A percentile compares a stretch with the other conserved stretches of the same genome.
phyloP scores from a whole-genome alignment of 2,113 vertebrate species.

The Pituophis catenifer region DNA sequence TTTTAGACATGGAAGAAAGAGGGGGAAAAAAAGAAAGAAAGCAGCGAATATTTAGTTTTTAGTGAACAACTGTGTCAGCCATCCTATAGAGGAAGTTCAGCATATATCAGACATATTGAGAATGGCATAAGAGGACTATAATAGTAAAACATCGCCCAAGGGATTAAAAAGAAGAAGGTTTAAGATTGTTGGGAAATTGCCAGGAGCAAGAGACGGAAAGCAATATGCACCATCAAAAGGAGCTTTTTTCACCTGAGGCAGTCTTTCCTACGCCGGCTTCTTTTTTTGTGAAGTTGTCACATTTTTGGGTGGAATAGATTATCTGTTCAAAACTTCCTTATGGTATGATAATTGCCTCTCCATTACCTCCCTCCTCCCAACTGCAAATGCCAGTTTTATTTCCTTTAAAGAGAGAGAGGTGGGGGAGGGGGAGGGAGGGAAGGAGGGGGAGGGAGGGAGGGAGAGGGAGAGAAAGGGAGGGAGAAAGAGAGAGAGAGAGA shows the following conservation, averaged over 20 bases:
- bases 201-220: slow-evolving; percentile 39
- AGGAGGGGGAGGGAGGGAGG: too few relatives aligned
- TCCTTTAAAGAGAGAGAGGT: not conserved
- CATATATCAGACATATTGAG: not conserved
- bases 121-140: not conserved
- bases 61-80: not conserved
- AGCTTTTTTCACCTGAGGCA: slow-evolving; percentile 37
- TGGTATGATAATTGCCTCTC: not conserved
- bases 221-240: slow-evolving; percentile 54
- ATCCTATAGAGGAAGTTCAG: not conserved
- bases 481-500: too few relatives aligned
- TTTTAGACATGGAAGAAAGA: not conserved
- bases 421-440: not conserved
- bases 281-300: not conserved
- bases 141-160: slow-evolving; percentile 39
- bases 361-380: not conserved
- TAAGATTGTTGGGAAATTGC: not conserved
- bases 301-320: not conserved
- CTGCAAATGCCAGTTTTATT: not conserved
- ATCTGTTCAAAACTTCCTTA: accelerated
- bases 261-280: slow-evolving; percentile 4
- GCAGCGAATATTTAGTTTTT: not conserved
- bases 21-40: not conserved
- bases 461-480: not conserved
- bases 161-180: slow-evolving; percentile 28